Conservation (phyloP, 2,888 invertebrate genomes). For the Xestobium rufovillosum region DNA sequence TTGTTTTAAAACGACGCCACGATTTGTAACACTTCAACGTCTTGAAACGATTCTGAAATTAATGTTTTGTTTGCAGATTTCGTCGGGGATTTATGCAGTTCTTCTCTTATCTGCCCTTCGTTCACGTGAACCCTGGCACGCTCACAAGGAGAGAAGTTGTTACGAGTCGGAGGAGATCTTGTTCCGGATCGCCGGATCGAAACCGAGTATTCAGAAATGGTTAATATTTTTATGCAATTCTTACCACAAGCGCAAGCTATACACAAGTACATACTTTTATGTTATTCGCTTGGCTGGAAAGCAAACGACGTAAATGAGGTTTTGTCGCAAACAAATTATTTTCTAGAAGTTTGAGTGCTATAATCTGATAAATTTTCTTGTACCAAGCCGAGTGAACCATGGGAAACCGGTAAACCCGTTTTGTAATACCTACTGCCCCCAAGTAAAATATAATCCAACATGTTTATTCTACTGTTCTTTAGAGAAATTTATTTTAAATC, state of each 20-base stretch:
- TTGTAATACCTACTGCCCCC: no score
- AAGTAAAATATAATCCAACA: no score
- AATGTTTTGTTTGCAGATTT: constrained; percentile 61
- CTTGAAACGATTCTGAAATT: constrained; percentile 6
- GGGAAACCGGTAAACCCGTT: no score
- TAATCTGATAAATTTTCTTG: no score
- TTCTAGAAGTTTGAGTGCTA: no score
- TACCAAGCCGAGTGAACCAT: no score
- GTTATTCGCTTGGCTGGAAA: neutral
- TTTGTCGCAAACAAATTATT: no score
- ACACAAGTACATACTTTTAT: constrained; percentile 1
- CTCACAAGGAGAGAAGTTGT: constrained; percentile 66
- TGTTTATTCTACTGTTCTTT: no score
- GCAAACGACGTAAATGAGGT: no score
- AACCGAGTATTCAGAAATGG: constrained; percentile 64
- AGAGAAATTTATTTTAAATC: no score
- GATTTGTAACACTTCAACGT: neutral
- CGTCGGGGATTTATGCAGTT: constrained; percentile 88
- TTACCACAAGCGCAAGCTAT: neutral
- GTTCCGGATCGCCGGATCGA: constrained; percentile 69
- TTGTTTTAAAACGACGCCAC: no score
- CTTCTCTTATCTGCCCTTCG: constrained; percentile 80
- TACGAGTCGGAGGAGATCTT: constrained; percentile 69
- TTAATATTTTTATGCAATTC: constrained; percentile 38
- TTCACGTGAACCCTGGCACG: constrained; percentile 60